phyloP scores from a whole-genome alignment of 2,113 vertebrate genomes.

The Siniperca knerii region DNA sequence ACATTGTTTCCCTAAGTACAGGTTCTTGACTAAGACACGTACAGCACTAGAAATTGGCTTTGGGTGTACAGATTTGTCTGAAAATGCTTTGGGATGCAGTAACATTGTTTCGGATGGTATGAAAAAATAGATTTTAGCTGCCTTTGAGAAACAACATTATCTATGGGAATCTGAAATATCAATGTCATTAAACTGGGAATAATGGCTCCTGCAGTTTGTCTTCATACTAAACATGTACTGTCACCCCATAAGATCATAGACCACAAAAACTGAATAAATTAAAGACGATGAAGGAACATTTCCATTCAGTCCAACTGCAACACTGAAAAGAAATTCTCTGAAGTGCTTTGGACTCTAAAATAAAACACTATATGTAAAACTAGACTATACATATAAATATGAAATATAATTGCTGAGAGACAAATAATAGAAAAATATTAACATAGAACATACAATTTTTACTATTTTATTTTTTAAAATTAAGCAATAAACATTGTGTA shows the following conservation, averaged over 20 bases:
- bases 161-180: background rate
- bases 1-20: background rate
- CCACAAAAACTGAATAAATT: background rate
- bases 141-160: conserved; percentile 2
- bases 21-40: background rate
- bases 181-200: background rate
- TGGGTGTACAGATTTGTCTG: background rate
- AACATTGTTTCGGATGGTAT: background rate
- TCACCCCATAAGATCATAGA: background rate
- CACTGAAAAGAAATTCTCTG: background rate
- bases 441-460: background rate
- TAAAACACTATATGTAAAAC: background rate
- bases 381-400: background rate
- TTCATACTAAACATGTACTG: background rate
- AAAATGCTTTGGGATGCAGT: background rate
- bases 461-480: background rate
- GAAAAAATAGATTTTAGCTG: background rate
- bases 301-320: background rate
- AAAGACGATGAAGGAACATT: conserved; percentile 3
- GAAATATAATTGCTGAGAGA: background rate
- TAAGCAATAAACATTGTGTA: background rate
- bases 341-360: background rate
- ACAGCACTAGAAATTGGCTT: background rate
- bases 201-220: background rate
- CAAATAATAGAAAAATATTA: background rate